phyloP scores from a whole-genome alignment of 2,797 vertebrate genomes.

The Paramormyrops hopkinsi region DNA sequence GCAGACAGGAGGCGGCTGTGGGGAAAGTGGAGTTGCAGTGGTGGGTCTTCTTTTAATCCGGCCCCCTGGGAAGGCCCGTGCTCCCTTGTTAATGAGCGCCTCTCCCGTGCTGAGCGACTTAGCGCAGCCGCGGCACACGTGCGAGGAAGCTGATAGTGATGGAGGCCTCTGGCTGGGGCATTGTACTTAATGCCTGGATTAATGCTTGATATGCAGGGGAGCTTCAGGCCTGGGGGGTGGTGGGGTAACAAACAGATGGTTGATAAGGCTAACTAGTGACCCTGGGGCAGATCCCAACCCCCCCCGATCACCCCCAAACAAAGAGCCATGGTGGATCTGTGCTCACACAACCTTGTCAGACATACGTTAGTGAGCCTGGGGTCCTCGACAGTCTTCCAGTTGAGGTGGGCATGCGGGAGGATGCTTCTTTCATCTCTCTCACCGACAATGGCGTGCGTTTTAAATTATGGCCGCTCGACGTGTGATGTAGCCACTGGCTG shows the following conservation, averaged over 20 bases:
- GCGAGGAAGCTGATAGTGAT: conserved; percentile 21
- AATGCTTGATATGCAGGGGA: background rate
- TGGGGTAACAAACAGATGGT: conserved; percentile 22
- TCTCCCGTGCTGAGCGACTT: background rate
- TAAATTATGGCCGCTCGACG: background rate
- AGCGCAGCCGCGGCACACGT: background rate
- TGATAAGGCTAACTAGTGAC: conserved; percentile 24
- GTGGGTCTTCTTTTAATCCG: conserved; percentile 12
- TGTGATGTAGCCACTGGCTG: background rate
- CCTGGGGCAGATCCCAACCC: background rate
- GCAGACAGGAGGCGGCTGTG: background rate
- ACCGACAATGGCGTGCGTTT: background rate
- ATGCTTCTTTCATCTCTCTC: background rate
- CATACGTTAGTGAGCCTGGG: background rate
- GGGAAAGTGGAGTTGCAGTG: background rate
- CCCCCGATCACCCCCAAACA: background rate
- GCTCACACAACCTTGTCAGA: background rate
- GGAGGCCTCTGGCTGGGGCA: background rate
- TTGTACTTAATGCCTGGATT: conserved; percentile 20
- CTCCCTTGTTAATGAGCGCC: conserved; percentile 2
- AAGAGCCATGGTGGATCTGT: conserved; percentile 3
- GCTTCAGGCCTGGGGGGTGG: background rate
- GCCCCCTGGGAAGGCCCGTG: background rate
- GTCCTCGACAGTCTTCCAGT: background rate
- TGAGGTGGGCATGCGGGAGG: background rate